phyloP scores from a whole-genome alignment of 1,140 invertebrate species.

The Ceratoteleas bidentatus region DNA sequence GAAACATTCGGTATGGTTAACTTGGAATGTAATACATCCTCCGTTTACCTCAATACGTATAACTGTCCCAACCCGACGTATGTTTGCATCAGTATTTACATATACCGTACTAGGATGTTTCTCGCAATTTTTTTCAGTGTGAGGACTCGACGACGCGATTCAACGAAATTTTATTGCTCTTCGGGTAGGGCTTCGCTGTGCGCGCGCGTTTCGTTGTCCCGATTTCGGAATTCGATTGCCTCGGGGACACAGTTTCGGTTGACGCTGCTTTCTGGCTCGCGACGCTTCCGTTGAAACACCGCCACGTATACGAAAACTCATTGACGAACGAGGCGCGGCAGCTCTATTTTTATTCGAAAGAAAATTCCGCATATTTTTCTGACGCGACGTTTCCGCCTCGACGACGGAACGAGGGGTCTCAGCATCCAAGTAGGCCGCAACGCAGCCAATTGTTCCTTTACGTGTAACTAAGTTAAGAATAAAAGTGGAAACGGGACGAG shows the following conservation, averaged over 20 bases:
- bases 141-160: background rate
- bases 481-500: background rate
- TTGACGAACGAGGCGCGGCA: conserved; percentile 11
- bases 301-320: conserved; percentile 44
- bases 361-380: conserved; percentile 55
- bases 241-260: background rate
- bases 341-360: conserved; percentile 52
- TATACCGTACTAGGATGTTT: too few species aligned
- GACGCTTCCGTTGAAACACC: conserved; percentile 20
- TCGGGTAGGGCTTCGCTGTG: conserved; percentile 1
- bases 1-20: too few species aligned
- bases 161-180: conserved; percentile 14
- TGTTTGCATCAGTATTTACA: too few species aligned
- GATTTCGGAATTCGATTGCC: conserved; percentile 8
- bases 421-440: conserved; percentile 36
- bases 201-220: conserved; percentile 8
- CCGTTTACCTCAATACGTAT: too few species aligned
- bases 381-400: conserved; percentile 29
- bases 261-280: conserved; percentile 10
- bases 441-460: conserved; percentile 49
- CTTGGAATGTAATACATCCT: too few species aligned
- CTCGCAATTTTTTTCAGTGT: too few species aligned
- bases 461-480: conserved; percentile 35
- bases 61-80: too few species aligned
- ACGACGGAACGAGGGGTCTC: conserved; percentile 26